Conservation (phyloP, 2,888 invertebrate genomes). For the Limulus polyphemus region DNA sequence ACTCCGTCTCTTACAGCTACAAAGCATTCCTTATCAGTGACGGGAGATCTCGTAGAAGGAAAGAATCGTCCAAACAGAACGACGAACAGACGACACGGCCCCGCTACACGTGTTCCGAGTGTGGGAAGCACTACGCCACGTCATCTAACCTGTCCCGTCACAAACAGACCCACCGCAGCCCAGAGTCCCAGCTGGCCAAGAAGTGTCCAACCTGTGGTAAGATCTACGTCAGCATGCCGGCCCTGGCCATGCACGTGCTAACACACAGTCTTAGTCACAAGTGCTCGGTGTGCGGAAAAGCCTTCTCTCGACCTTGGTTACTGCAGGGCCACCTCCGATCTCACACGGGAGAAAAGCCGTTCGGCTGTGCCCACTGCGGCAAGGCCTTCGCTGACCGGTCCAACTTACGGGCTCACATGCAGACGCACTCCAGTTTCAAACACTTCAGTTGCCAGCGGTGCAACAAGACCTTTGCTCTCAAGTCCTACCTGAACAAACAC, state of each 20-base stretch:
- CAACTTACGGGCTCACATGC: constrained; percentile 84
- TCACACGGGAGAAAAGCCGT: constrained; percentile 83
- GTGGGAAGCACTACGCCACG: constrained; percentile 81
- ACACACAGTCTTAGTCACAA: constrained; percentile 72
- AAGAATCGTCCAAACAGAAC: neutral
- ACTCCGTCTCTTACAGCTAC: no score
- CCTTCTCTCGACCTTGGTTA: constrained; percentile 78
- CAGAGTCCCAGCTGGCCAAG: constrained; percentile 58
- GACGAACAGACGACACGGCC: neutral
- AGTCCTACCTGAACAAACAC: constrained; percentile 89
- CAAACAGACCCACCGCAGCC: constrained; percentile 79
- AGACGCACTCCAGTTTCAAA: constrained; percentile 82
- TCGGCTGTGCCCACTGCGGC: constrained; percentile 80
- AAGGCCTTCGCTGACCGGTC: constrained; percentile 90
- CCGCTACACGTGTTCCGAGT: constrained; percentile 64
- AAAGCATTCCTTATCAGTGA: neutral
- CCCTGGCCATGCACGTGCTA: constrained; percentile 71
- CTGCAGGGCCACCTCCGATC: constrained; percentile 78
- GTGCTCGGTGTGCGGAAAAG: constrained; percentile 72
- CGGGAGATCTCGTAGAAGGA: neutral
- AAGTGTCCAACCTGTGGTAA: constrained; percentile 75
- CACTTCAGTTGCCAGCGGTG: constrained; percentile 75
- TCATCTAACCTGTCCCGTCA: constrained; percentile 76
- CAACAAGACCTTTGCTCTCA: constrained; percentile 79
- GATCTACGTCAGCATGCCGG: constrained; percentile 76